Evolutionary conservation across 2,888 invertebrate species (phyloP), one percentile per base, ranked within the genome.

Genomic region (Limnephilus auricula): DNA sequence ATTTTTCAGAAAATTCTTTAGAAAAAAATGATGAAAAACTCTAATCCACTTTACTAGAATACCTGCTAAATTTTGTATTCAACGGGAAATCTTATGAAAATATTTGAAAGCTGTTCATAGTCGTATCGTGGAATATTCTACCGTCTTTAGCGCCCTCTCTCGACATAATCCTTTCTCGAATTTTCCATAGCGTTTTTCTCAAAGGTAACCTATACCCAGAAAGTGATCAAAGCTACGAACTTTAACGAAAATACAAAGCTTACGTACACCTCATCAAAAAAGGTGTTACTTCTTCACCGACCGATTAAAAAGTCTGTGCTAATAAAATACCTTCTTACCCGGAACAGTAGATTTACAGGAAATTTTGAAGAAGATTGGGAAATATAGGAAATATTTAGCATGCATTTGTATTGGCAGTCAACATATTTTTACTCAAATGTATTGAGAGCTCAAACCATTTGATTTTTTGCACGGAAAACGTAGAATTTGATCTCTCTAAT

Each of bases 41-140:
- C 82, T 82, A 31, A 82, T 82, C 82, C 25, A 15, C 82, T 82
- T 82, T 34, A 15, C 82, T 34, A 15, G 32, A 31, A 32, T 34
- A 18, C 82, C 82, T 82, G 31, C 34, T 15, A 13, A 82, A 82
- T 32, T 82, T 82, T 25, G 82, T 82, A 82, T 82, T 82, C 82
- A n/a, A 34, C 18, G 82, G 13, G 82, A 82, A 82, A 82, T 82
- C 82, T 82, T 31, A 34, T 32, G 30, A 82, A 82, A 82, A 82
- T 65, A 82, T 31, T 82, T 82, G 34, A 82, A 82, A 82, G 82
- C 31, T 34, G 50, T 18, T 65, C 15, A 65, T 65, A 65, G 50
- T 65, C 4, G 34, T 82, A 82, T 82, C 34, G 34, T 82, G 32
- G 34, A 82, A 65, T 65, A 32, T 82, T 82, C 34, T 10, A 45